Base-by-base conservation (phyloP, 1,140 invertebrate species). In the Contarinia nasturtii region DNA sequence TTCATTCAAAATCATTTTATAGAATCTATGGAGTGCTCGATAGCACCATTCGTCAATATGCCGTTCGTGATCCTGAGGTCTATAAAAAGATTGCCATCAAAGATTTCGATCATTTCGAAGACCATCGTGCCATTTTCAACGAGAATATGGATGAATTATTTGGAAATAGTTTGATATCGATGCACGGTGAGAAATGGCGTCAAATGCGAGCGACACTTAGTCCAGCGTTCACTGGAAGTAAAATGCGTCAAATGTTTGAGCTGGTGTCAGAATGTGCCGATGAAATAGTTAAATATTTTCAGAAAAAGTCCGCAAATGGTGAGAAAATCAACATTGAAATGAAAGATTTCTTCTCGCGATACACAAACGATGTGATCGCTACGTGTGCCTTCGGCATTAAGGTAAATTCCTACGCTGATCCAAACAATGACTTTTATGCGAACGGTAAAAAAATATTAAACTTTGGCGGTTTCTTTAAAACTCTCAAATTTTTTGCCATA, bases 201-300 rank as follows among this genome's bases (percentile, higher is more conserved):
- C 60, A 66, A 38, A 65, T 71, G 59, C 52, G 69, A 5, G 59
- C 63, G 0, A 65, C 65, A 0, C 49, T 74, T 8, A 68, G 64
- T 45, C 70, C 70, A n/a, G 62, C 66, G 1, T 74, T 73, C 53
- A 74, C 71, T 0, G 55, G 61, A 7, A 68, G 64, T 15, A 71
- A 71, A 55, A 68, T 72, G 65, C 54, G 58, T 18, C 45, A 46
- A n/a, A 67, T 68, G 63, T 65, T 57, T 45, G 52, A 52, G 2
- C 46, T 69, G 0, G 65, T 70, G 51, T 47, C 53, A 1, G 54
- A 61, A 33, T 37, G 33, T 15, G 45, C 44, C 3, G 14, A 45
- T n/a, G 11, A 14, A 11, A 43, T 43, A 20, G 41, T 43, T 2
- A 14, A 20, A 19, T 5, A 43, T 21, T 20, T 43, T 14, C 2